Base-by-base conservation (phyloP, 2,797 vertebrate genomes). In the Tarsius wallacei region DNA sequence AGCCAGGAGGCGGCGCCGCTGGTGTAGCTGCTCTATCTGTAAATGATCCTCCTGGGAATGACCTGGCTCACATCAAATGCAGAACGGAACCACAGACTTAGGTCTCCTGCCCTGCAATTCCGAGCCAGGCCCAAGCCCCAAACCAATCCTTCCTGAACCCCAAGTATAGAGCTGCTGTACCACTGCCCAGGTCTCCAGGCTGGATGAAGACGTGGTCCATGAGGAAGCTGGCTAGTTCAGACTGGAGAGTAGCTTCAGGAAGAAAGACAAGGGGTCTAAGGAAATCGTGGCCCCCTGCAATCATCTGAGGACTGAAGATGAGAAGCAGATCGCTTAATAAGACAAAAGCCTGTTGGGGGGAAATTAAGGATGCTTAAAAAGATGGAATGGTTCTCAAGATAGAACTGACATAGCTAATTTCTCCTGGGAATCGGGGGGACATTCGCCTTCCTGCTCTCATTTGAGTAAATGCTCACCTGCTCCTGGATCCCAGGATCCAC, bases 261-360 rank as follows among this genome's bases (percentile, higher is more conserved):
- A 92, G 83, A 96, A 98, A 97, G 78, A 98, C 96, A 96, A 99
- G 93, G 0, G 96, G 80, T 3, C 96, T 98, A 78, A 99, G 97
- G 17, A 91, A 96, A 93, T 36, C 97, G 49, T 0, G 98, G 61
- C 97, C 98, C 0, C 97, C 97, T 11, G 17, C 71, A 7, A 91
- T 77, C 98, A 98, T 91, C 94, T 97, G 97, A 49, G 97, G 95
- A 73, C 99, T 94, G 94, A 99, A 99, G 94, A 99, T 96, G 92
- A 99, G 97, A 98, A 99, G 98, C 81, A 99, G 83, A 97, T 99
- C 99, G 87, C 99, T 99, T 84, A 99, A 47, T 93, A 99, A 98
- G 97, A 99, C 91, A 96, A 99, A 99, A 1, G 99, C 99, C 99
- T 99, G 98, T 94, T 42, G 93, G 63, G 42, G 14, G 9, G 51